A percentile compares a stretch with the other conserved stretches of the same genome.
Conservation (phyloP, 2,888 invertebrate genomes). For the Drosophila trichaetosa region DNA sequence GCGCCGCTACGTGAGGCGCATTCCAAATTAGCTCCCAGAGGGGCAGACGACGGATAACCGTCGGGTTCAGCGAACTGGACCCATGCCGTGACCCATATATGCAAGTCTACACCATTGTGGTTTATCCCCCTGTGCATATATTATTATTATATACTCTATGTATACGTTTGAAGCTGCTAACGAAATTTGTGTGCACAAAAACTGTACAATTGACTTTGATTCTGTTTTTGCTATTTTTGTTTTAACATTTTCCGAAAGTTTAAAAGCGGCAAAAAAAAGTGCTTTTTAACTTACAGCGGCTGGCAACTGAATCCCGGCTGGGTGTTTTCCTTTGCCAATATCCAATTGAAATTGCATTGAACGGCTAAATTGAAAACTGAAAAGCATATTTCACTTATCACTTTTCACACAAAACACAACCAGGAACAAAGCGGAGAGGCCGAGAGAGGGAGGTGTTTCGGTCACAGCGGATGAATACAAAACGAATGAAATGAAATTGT, state of each 20-base stretch:
- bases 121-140: constrained; percentile 11
- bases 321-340: constrained; percentile 57
- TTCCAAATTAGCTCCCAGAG: constrained; percentile 62
- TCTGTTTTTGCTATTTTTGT: constrained; percentile 12
- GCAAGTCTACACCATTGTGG: constrained; percentile 19
- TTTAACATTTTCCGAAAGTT: constrained; percentile 23
- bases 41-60: not conserved
- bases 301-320: constrained; percentile 24
- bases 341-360: constrained; percentile 80
- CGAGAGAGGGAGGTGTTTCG: not conserved
- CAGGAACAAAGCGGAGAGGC: constrained; percentile 51
- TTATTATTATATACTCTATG: constrained; percentile 36
- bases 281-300: constrained; percentile 26
- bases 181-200: constrained; percentile 25
- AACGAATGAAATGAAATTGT: constrained; percentile 73
- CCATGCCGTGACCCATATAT: constrained; percentile 21
- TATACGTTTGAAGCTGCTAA: constrained; percentile 9
- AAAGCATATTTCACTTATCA: constrained; percentile 79
- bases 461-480: constrained; percentile 26
- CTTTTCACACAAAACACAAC: constrained; percentile 75
- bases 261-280: constrained; percentile 9
- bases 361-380: constrained; percentile 79
- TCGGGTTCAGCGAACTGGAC: constrained; percentile 67
- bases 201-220: constrained; percentile 32
- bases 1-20: constrained; percentile 45